These are phyloP conservation scores for Brachypteracias leptosomus DNA, from an alignment of 2,113 vertebrate species.

Conservation along the genomic window DNA sequence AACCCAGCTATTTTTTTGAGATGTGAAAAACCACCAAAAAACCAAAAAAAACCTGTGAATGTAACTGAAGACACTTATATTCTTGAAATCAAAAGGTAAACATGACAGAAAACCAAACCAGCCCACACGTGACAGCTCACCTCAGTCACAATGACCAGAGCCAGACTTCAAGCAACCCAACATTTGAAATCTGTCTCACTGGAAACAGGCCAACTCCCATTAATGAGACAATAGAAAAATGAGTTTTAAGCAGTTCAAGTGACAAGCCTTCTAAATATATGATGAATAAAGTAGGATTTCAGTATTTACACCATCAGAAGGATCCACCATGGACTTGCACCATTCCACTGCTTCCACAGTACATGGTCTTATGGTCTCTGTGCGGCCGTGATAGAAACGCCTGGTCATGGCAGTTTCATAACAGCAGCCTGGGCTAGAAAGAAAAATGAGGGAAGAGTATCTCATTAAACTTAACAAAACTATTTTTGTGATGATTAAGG, in stretches of 20 bases:
- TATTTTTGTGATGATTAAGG: too few relatives aligned
- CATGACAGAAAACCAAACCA: background rate
- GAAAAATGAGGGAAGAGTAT: background rate
- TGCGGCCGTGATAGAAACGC: constrained; percentile 92
- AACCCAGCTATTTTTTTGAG: background rate
- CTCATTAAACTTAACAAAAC: background rate
- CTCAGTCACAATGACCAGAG: background rate
- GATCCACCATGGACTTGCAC: constrained; percentile 89
- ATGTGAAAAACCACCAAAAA: background rate
- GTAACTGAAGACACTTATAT: background rate
- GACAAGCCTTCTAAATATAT: background rate
- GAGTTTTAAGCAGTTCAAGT: background rate
- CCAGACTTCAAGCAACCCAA: background rate
- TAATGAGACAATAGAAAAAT: background rate
- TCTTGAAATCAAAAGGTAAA: background rate
- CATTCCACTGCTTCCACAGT: constrained; percentile 86
- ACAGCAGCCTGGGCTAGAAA: constrained; percentile 86
- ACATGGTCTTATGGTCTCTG: constrained; percentile 91
- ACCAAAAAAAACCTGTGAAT: background rate
- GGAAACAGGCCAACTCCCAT: background rate
- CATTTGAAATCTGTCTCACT: background rate
- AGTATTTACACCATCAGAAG: constrained; percentile 73
- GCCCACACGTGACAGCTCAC: background rate
- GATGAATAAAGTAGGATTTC: background rate
- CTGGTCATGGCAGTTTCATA: constrained; percentile 95